Evolutionary conservation across 1,140 invertebrate species (phyloP).

Genomic region (Aphelenchoides avenae): DNA sequence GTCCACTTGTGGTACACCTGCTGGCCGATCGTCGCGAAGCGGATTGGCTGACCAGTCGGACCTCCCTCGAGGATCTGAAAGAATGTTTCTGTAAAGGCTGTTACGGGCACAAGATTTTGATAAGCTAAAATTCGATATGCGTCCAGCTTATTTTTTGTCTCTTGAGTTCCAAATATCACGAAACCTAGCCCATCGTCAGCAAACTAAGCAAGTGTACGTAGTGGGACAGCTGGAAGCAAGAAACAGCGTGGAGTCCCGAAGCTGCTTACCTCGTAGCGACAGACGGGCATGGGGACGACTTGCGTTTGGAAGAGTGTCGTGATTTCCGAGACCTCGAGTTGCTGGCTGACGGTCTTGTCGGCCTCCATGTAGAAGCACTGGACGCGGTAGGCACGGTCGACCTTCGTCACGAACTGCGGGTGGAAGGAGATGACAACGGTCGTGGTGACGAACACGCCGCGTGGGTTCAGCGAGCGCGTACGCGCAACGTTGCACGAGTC

Average conservation of each 20-base stretch:
- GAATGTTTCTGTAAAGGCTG: no score
- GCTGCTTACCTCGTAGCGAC: constrained; percentile 50
- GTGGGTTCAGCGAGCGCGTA: constrained; percentile 56
- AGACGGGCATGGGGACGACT: constrained; percentile 58
- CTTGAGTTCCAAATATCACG: no score
- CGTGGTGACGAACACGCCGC: constrained; percentile 57
- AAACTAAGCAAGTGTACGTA: no score
- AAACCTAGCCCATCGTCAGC: no score
- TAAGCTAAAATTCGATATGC: no score
- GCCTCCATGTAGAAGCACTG: constrained; percentile 60
- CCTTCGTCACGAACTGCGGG: constrained; percentile 58
- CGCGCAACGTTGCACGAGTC: constrained; percentile 59
- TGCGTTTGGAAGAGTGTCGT: constrained; percentile 59
- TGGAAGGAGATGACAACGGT: constrained; percentile 60
- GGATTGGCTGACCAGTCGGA: constrained; percentile 55
- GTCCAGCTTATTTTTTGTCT: no score
- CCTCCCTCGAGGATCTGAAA: constrained; percentile 57
- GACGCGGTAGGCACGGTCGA: constrained; percentile 58
- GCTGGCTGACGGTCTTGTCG: constrained; percentile 57
- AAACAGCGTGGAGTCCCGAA: constrained; percentile 1
- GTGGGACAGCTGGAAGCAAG: no score
- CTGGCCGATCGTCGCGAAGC: constrained; percentile 59
- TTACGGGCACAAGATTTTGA: no score
- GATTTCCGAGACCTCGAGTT: constrained; percentile 58
- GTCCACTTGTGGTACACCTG: constrained; percentile 60